Evolutionary conservation across 2,888 invertebrate species (phyloP).

Genomic region (Vanessa cardui): DNA sequence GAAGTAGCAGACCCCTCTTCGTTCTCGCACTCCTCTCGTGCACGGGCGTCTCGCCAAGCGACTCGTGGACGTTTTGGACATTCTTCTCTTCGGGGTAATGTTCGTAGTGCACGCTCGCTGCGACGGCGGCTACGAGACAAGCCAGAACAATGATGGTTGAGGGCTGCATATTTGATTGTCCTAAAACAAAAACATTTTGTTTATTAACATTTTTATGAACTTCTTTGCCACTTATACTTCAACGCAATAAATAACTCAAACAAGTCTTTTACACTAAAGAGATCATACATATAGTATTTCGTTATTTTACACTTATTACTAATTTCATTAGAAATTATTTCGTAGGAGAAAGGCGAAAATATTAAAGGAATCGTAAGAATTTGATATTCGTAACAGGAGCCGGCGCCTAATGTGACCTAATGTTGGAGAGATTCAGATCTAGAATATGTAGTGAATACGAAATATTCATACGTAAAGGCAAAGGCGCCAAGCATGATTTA

Average conservation of each 20-base stretch:
- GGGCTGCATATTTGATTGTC: constrained; percentile 64
- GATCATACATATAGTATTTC: too few species aligned
- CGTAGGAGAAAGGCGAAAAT: background rate
- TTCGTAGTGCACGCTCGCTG: constrained; percentile 55
- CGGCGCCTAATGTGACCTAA: constrained; percentile 27
- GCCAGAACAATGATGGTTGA: constrained; percentile 67
- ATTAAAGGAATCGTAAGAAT: constrained; percentile 19
- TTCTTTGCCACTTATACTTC: too few species aligned
- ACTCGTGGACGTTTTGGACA: constrained; percentile 52
- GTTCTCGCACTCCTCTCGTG: constrained; percentile 67
- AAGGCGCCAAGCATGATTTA: constrained; percentile 32
- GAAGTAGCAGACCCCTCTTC: constrained; percentile 68
- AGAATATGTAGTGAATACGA: constrained; percentile 35
- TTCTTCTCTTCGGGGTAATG: constrained; percentile 51
- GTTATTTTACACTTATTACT: too few species aligned
- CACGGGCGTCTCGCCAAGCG: constrained; percentile 55
- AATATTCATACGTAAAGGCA: constrained; percentile 34
- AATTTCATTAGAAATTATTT: background rate
- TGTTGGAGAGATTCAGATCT: constrained; percentile 35
- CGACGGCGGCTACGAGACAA: constrained; percentile 66
- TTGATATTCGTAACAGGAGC: constrained; percentile 33
- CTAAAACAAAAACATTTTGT: constrained; percentile 23
- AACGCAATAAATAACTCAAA: too few species aligned
- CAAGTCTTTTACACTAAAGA: too few species aligned
- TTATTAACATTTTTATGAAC: too few species aligned